A percentile compares a stretch with the other conserved stretches of the same genome.
Conservation (phyloP, 2,888 invertebrate genomes). For the Troides helena region DNA sequence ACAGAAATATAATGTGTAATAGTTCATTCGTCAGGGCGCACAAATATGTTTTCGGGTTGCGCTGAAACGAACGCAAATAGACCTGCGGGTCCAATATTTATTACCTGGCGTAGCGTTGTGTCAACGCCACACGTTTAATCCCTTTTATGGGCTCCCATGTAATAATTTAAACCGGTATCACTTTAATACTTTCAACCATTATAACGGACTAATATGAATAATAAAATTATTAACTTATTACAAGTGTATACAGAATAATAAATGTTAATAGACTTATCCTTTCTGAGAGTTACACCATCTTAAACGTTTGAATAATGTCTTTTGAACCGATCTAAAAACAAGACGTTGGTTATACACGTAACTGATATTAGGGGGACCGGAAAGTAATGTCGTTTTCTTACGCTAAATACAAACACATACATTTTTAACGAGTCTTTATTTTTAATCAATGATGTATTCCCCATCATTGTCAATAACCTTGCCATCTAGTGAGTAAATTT, state of each 20-base stretch:
- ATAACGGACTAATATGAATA: slow-evolving; percentile 51
- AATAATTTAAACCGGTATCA: slow-evolving; percentile 66
- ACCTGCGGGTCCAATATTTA: slow-evolving; percentile 29
- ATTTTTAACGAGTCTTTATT: no score
- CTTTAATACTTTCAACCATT: slow-evolving; percentile 59
- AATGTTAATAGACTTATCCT: no score
- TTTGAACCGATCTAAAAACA: no score
- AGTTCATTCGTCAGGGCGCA: slow-evolving; percentile 43
- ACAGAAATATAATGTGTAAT: slow-evolving; percentile 1
- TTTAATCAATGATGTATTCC: no score
- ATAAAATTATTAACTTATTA: slow-evolving; percentile 20
- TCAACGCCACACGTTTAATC: slow-evolving; percentile 62
- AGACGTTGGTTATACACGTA: no score
- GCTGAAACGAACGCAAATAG: slow-evolving; percentile 29
- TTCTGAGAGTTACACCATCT: no score
- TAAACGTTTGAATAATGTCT: no score
- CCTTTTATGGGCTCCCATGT: slow-evolving; percentile 54
- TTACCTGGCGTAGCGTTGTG: slow-evolving; percentile 48
- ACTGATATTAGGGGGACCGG: no score
- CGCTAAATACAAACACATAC: no score
- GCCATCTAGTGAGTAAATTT: no score
- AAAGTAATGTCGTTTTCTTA: no score
- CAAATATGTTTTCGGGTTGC: slow-evolving; percentile 36
- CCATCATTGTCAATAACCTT: no score
- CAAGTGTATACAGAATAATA: slow-evolving; percentile 21